phyloP scores from a whole-genome alignment of 2,888 invertebrate species.

The Teleiodes luculella region DNA sequence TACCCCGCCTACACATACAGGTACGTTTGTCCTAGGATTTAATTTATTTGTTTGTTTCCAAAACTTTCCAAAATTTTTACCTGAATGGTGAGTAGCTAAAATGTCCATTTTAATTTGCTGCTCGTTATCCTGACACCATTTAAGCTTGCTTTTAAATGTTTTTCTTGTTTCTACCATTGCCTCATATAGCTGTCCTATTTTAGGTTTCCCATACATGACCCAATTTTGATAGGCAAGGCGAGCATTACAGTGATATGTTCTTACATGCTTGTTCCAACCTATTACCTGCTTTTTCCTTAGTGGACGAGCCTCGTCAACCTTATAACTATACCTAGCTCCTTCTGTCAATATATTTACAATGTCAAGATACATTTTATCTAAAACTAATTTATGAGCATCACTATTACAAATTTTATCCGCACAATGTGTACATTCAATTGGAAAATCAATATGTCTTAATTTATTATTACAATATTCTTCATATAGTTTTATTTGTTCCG shows the following conservation, averaged over 20 bases:
- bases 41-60: conserved; percentile 12
- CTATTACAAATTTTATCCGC: not conserved
- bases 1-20: conserved; percentile 10
- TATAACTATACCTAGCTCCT: not conserved
- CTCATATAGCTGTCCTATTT: conserved; percentile 7
- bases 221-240: conserved; percentile 1
- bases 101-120: conserved; percentile 16
- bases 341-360: not conserved
- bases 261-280: conserved; percentile 16
- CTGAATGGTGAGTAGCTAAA: not conserved
- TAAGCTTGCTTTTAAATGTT: conserved; percentile 13
- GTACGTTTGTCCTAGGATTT: conserved; percentile 1
- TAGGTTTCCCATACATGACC: conserved; percentile 11
- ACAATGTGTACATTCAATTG: not conserved
- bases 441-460: not conserved
- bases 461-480: not conserved
- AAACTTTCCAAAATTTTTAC: conserved; percentile 6
- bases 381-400: not conserved
- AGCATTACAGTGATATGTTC: conserved; percentile 12
- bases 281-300: not conserved
- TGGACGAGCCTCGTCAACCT: not conserved
- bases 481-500: not conserved
- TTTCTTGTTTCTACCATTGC: conserved; percentile 11
- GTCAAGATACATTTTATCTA: not conserved
- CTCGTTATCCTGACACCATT: conserved; percentile 15